A percentile compares a stretch with the other conserved stretches of the same genome.
Conservation (phyloP, 2,113 vertebrate species). For the Cichladusa arquata region DNA sequence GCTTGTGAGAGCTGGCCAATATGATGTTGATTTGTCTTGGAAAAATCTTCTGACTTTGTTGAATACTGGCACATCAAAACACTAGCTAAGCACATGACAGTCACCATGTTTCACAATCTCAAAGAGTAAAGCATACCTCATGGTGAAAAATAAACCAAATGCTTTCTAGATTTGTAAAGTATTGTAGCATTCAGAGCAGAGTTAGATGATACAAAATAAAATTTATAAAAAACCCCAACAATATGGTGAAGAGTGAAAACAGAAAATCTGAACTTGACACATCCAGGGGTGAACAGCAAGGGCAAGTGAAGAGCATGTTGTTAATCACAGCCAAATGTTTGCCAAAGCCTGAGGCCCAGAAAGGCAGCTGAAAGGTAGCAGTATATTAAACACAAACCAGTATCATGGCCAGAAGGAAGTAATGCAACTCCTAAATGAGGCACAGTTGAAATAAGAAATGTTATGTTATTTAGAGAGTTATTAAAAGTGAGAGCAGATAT, state of each 20-base stretch:
- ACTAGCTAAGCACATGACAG: background rate
- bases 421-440: background rate
- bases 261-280: background rate
- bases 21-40: background rate
- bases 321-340: conserved; percentile 13
- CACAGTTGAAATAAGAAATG: background rate
- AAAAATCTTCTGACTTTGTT: background rate
- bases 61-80: background rate
- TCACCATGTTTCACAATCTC: background rate
- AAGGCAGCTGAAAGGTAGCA: background rate
- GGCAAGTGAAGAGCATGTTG: background rate
- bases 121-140: background rate
- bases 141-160: background rate
- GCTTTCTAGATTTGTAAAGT: background rate
- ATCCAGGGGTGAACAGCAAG: background rate
- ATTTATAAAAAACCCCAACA: rapidly evolving
- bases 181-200: background rate
- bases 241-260: background rate
- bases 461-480: conserved; percentile 1
- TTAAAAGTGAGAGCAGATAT: conserved; percentile 18
- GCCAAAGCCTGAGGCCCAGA: background rate
- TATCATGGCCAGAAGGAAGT: background rate
- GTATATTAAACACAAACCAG: conserved; percentile 20
- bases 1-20: background rate
- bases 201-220: background rate